Base-by-base conservation (phyloP, 2,888 invertebrate genomes). In the Chrysomela aeneicollis region DNA sequence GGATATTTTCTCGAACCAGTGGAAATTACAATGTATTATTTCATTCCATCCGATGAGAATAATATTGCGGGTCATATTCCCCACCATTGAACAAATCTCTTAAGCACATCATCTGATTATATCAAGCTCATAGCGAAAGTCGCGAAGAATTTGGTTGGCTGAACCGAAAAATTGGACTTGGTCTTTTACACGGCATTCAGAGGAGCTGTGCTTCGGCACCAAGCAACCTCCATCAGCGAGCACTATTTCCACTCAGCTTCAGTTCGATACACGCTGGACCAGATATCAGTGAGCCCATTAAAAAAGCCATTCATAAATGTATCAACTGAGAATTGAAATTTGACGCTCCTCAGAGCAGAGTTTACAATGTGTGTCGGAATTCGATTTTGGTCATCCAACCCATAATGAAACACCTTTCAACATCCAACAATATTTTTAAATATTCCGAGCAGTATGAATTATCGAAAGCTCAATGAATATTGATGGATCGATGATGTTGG, bases 1-100 rank as follows among this genome's bases (percentile, higher is more conserved):
- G 76, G 74, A 74, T 79, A 78, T 79, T 81, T 81, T 81, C 78
- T 15, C 57, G 60, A 59, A 55, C 50, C 63, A 63, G 63, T 57
- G 46, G 26, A 57, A 46, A 57, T 57, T 55, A 55, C 37, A 42
- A 37, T 37, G 37, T 42, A 55, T 55, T 22, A 55, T 42, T n/a
- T 19, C 10, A 55, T 55, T 55, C 54, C 18, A 55, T 15, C 21
- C 54, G 19, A 37, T 42, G 21, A 37, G 37, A 21, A 37, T 37
- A 42, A 42, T 37, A 55, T 55, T 15, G 10, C 15, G 15, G 42
- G 42, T 42, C 42, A 42, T 42, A 42, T 42, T 42, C 42, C 42
- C 6, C 42, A 12, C 42, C 42, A 42, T 42, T 12, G 15, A 42
- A 42, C 42, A 42, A 42, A 42, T 42, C 42, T 42, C 42, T 42